phyloP scores from a whole-genome alignment of 2,888 invertebrate species.

The Brachylomia viminalis region DNA sequence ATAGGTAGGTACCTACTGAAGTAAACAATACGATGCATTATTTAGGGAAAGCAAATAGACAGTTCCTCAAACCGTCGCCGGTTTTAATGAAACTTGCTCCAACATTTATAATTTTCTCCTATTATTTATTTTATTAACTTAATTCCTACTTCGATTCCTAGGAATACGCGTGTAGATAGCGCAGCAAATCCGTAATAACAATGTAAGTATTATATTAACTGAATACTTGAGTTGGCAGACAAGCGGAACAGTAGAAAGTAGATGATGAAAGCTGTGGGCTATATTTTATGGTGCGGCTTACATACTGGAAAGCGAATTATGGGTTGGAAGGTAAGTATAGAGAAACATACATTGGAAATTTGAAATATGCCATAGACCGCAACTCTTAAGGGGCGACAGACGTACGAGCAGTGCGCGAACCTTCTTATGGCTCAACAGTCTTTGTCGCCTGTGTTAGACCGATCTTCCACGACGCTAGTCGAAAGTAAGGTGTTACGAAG shows the following conservation, averaged over 20 bases:
- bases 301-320: constrained; percentile 39
- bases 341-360: background rate
- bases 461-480: background rate
- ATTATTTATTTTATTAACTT: background rate
- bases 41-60: background rate
- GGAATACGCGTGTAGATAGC: constrained; percentile 36
- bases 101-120: background rate
- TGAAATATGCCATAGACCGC: constrained; percentile 8
- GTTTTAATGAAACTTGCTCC: background rate
- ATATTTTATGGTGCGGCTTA: constrained; percentile 32
- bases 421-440: background rate
- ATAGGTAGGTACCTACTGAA: background rate
- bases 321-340: constrained; percentile 10
- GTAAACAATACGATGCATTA: background rate
- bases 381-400: background rate
- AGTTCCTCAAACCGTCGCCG: too few relatives aligned
- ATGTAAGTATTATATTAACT: constrained; percentile 30
- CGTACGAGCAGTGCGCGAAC: background rate
- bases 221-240: constrained; percentile 34
- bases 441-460: background rate
- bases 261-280: constrained; percentile 42
- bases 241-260: constrained; percentile 47
- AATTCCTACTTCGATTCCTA: constrained; percentile 1
- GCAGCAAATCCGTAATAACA: constrained; percentile 51
- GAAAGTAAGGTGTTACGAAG: background rate